Evolutionary conservation across 2,888 invertebrate species (phyloP).

Genomic region (Sclerodermus sp.): DNA sequence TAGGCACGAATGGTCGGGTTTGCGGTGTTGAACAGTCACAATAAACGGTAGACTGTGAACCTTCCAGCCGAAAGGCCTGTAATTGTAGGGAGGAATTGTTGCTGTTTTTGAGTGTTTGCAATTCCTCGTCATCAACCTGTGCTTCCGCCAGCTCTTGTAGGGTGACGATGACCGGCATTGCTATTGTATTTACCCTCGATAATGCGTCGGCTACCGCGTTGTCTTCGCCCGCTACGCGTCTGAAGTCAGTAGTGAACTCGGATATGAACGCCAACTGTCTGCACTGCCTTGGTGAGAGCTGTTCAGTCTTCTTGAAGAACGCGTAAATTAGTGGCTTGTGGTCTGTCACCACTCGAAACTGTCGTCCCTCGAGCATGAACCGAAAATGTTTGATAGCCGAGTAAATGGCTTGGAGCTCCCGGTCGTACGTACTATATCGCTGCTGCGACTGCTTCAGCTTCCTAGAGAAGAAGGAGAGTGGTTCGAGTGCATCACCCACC

Average conservation of each 20-base stretch:
- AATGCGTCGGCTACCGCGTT: slow-evolving; percentile 4
- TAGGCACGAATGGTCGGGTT: slow-evolving; percentile 22
- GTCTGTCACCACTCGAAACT: slow-evolving; percentile 8
- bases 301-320: slow-evolving; percentile 5
- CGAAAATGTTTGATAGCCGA: slow-evolving; percentile 9
- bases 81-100: neutral
- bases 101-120: neutral
- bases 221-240: neutral
- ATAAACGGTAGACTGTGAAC: neutral
- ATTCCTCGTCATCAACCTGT: neutral
- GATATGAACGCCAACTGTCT: too few species aligned
- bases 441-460: too few species aligned
- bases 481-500: too few species aligned
- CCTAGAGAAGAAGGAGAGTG: too few species aligned
- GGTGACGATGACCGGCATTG: neutral
- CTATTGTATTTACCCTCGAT: neutral
- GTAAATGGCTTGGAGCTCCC: too few species aligned
- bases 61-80: neutral
- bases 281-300: slow-evolving; percentile 8
- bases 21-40: neutral
- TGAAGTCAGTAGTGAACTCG: neutral
- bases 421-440: neutral
- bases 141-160: neutral
- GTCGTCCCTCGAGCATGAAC: slow-evolving; percentile 13
- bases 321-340: slow-evolving; percentile 13